Base-by-base conservation (phyloP, 2,797 vertebrate species). In the Phoeniculus purpureus region DNA sequence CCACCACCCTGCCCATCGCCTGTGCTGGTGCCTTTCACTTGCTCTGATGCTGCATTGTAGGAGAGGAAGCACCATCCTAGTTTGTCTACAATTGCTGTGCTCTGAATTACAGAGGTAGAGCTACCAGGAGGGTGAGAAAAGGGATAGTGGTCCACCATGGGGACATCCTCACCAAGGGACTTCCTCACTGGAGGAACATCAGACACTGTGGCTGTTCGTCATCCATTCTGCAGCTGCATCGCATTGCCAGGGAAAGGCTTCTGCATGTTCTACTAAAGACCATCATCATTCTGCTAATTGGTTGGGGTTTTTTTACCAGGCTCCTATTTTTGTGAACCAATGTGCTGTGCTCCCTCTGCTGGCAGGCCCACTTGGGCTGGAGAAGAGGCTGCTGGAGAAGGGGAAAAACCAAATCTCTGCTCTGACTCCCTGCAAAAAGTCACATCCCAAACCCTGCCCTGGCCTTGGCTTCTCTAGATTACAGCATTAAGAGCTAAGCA, bases 301-400 rank as follows among this genome's bases (percentile, higher is more conserved):
- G 87, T 83, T 94, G 87, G 59, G 58, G 85, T 85, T 67, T 80
- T 88, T 84, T 84, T 62, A 87, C 79, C 73, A 58, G 61, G 59
- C 76, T 90, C 75, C n/a, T 64, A 16, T 77, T 80, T 90, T 72
- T 52, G 79, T 18, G 73, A 68, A 90, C 9, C 48, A 65, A 27
- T 40, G 86, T 40, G 81, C 90, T 68, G 78, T 79, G 0, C 94
- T 94, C 90, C 90, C 92, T 92, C 95, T 94, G 87, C 94, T 93
- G 94, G 93, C 75, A 85, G 51, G 19, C 78, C 86, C 60, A 0
- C 66, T 59, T 8, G 67, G 83, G 71, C 60, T 84, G 56, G 48
- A 47, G 73, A 47, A 67, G 37, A 83, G 20, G 43, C 74, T 73
- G 19, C 3, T 27, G 50, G 22, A 7, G 23, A 61, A 48, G 4